A percentile compares a stretch with the other conserved stretches of the same genome.
Conservation (phyloP, 2,888 invertebrate species). For the Caenorhabditis virilis region DNA sequence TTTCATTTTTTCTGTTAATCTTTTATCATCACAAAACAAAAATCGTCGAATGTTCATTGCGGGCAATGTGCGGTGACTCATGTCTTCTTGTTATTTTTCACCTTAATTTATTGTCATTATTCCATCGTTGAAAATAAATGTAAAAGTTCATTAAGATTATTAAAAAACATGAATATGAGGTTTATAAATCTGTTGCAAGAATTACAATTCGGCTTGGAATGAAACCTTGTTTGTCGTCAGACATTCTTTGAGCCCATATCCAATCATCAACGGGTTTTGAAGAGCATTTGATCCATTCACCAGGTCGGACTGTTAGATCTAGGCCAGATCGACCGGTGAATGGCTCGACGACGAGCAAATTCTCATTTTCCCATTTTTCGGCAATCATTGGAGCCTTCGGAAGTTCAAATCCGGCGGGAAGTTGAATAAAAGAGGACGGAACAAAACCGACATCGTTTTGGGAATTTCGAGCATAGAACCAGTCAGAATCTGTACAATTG, state of each 20-base stretch:
- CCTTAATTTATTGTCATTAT: conserved; percentile 4
- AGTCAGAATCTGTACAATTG: conserved; percentile 41
- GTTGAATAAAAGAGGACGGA: conserved; percentile 20
- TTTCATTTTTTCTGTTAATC: not conserved
- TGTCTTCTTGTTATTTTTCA: not conserved
- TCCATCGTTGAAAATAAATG: no score
- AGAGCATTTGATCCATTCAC: conserved; percentile 41
- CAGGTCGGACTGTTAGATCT: conserved; percentile 34
- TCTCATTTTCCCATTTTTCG: conserved; percentile 26
- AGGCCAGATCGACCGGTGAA: conserved; percentile 20
- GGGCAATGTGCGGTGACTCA: no score
- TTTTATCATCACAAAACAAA: no score
- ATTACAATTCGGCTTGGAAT: conserved; percentile 39
- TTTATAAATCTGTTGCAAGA: conserved; percentile 42
- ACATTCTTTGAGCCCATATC: conserved; percentile 29
- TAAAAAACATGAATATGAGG: no score
- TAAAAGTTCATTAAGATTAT: no score
- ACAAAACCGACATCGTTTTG: conserved; percentile 36
- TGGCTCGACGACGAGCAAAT: conserved; percentile 40
- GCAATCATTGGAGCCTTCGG: not conserved
- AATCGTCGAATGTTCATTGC: no score
- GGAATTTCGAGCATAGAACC: conserved; percentile 23
- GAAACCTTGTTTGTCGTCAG: conserved; percentile 41
- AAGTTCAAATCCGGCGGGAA: not conserved
- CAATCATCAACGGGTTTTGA: conserved; percentile 29